Conservation (phyloP, 2,797 vertebrate species). For the Protonibea diacanthus region DNA sequence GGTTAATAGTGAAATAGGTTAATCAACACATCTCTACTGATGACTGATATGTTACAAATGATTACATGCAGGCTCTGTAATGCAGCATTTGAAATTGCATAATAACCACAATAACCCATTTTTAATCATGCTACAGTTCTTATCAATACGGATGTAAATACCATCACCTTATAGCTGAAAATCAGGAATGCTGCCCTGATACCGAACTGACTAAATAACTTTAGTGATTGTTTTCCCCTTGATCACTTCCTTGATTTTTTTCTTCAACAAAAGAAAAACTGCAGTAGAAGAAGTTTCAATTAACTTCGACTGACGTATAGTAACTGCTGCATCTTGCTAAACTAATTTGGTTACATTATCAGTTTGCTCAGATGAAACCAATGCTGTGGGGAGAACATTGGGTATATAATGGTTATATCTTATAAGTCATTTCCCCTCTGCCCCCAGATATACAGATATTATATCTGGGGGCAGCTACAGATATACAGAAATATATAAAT, state of each 20-base stretch:
- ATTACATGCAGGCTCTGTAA: too few species aligned
- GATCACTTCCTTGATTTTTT: background rate
- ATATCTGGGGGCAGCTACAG: too few species aligned
- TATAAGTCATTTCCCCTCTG: background rate
- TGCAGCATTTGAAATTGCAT: background rate
- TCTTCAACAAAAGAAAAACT: background rate
- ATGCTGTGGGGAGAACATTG: background rate
- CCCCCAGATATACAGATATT: accelerated
- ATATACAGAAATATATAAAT: too few species aligned
- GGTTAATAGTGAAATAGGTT: too few species aligned
- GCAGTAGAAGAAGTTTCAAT: background rate
- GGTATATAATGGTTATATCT: background rate
- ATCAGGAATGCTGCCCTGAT: background rate
- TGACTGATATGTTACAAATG: too few species aligned
- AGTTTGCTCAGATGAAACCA: background rate
- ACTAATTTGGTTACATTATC: background rate
- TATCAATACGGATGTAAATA: background rate
- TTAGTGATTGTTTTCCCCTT: background rate
- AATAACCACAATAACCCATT: background rate
- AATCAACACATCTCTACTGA: too few species aligned
- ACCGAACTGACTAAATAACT: too few species aligned
- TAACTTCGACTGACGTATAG: background rate
- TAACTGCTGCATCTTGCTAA: background rate
- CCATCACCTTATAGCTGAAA: background rate
- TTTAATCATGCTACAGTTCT: background rate